Base-by-base conservation (phyloP, 2,888 invertebrate genomes). In the Synanthedon myopaeformis region DNA sequence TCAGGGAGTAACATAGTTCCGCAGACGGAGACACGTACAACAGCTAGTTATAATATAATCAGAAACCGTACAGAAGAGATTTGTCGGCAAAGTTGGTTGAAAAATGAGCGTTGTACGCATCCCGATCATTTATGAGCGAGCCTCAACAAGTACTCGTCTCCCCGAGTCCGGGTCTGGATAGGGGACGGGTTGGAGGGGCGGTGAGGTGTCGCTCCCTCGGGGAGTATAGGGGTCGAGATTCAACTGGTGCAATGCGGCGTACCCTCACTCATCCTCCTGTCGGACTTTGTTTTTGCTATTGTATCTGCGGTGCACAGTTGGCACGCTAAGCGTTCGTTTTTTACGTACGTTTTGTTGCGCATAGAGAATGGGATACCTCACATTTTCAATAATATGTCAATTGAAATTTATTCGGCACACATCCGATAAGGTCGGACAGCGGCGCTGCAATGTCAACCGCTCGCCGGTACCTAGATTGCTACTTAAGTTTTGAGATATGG, bases 191-290 rank as follows among this genome's bases (percentile, higher is more conserved):
- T 23, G 23, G 5, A 23, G 23, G 59, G 54, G 41, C 56, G 56
- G 61, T 60, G 54, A 60, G 50, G 35, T 35, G 35, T 35, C 10
- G 35, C 35, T 35, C 56, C 63, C 61, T 58, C 58, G 51, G 55
- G 60, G 61, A 55, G 63, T 60, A 56, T 56, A 60, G 65, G 76
- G 79, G 82, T 78, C 70, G 81, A 82, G 80, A 85, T 84, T 86
- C 86, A 86, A 86, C 86, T 86, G 85, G 85, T 86, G 85, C 86
- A 86, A 83, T 86, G 86, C 86, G 84, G 81, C 78, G 81, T 74
- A 70, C 74, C 69, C 72, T 62, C 69, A 63, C 67, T 73, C 70
- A 79, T 83, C 68, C 76, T 35, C 75, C 73, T 64, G 60, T 62
- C 61, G 63, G 64, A 51, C 69, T 72, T 74, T 74, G 73, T 78